A percentile compares a stretch with the other conserved stretches of the same genome.
Conservation (phyloP, 2,113 vertebrate genomes). For the Indri indri region DNA sequence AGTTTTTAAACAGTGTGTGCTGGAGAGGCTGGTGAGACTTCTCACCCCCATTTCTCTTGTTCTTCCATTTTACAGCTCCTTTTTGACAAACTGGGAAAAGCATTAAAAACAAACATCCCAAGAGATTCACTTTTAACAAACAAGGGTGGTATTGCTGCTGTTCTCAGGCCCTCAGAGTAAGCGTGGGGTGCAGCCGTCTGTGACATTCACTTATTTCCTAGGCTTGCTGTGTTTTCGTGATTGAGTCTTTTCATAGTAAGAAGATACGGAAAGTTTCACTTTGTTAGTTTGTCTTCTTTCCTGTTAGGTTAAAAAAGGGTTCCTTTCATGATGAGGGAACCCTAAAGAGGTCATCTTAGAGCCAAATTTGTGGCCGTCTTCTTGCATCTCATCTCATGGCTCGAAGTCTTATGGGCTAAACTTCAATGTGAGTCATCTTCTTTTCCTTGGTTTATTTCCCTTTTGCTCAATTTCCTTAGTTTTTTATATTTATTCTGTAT, state of each 20-base stretch:
- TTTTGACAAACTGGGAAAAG: background rate
- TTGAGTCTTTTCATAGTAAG: background rate
- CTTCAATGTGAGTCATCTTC: background rate
- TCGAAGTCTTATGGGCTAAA: background rate
- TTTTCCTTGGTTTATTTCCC: background rate
- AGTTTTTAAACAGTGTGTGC: rapidly evolving
- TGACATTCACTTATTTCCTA: rapidly evolving
- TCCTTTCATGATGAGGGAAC: background rate
- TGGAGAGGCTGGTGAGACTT: background rate
- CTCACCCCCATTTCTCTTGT: background rate
- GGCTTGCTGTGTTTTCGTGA: background rate
- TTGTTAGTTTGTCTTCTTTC: background rate
- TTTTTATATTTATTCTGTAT: background rate
- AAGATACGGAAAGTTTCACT: background rate
- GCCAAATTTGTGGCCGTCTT: background rate
- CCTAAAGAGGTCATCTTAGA: background rate
- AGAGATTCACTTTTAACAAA: background rate
- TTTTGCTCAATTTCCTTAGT: background rate
- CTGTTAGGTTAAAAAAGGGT: background rate
- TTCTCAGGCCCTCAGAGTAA: background rate
- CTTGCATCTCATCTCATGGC: background rate
- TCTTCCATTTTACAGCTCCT: background rate
- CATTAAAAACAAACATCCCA: background rate
- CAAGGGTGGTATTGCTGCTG: background rate
- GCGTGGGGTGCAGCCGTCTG: background rate